phyloP scores from a whole-genome alignment of 2,888 invertebrate genomes.

The Mycalesis mineus region DNA sequence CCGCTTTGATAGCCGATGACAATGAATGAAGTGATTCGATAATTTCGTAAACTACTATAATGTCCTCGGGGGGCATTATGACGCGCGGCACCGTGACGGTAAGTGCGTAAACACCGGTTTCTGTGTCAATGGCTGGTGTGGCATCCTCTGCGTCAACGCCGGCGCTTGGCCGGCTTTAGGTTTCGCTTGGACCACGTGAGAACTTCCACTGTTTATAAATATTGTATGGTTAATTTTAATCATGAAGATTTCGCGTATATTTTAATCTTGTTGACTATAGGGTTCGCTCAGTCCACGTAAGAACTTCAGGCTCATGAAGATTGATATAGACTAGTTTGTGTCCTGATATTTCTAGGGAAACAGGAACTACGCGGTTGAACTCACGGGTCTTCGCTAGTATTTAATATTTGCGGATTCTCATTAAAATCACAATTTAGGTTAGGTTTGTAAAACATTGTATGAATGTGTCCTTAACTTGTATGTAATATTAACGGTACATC shows the following conservation, averaged over 20 bases:
- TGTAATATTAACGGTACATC: neutral
- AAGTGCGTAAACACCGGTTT: constrained; percentile 33
- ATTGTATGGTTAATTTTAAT: too few relatives aligned
- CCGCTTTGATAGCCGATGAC: constrained; percentile 24
- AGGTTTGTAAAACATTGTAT: neutral
- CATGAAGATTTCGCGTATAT: too few relatives aligned
- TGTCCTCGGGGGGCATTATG: constrained; percentile 33
- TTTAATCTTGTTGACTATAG: too few relatives aligned
- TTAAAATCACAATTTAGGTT: too few relatives aligned
- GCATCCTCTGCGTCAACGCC: constrained; percentile 19
- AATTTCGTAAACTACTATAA: constrained; percentile 24
- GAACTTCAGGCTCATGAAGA: too few relatives aligned
- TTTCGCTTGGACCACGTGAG: neutral
- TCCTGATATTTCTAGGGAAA: too few relatives aligned
- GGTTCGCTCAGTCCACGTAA: too few relatives aligned
- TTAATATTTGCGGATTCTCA: too few relatives aligned
- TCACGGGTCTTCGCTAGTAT: too few relatives aligned
- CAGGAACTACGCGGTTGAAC: too few relatives aligned
- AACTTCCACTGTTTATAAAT: too few relatives aligned
- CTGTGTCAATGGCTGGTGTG: constrained; percentile 29
- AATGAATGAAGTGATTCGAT: constrained; percentile 30
- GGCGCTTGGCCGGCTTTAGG: constrained; percentile 19
- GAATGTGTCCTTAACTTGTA: neutral
- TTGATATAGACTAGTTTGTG: too few relatives aligned
- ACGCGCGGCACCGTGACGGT: constrained; percentile 39